Conservation (phyloP, 2,888 invertebrate genomes). For the Xanthorhoe spadicearia region DNA sequence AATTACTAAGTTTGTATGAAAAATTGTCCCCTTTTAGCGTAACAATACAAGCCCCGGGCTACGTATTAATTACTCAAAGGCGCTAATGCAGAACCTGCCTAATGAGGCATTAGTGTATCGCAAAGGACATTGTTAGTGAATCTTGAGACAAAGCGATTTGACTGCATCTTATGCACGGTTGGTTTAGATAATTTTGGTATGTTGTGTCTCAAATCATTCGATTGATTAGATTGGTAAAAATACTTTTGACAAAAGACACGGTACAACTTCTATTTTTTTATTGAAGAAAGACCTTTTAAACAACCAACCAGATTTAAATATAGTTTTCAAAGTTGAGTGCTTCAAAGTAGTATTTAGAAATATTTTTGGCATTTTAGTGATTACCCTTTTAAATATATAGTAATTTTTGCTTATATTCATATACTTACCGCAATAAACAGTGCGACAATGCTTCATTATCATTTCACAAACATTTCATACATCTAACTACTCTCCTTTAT, state of each 20-base stretch:
- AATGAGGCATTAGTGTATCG: slow-evolving; percentile 41
- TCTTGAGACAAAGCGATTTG: slow-evolving; percentile 30
- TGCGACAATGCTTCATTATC: neutral
- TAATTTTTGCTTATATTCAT: too few relatives aligned
- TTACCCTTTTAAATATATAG: too few relatives aligned
- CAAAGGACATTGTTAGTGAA: slow-evolving; percentile 34
- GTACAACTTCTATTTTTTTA: too few relatives aligned
- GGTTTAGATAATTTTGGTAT: neutral
- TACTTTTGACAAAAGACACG: too few relatives aligned
- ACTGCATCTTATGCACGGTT: slow-evolving; percentile 8
- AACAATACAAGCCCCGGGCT: slow-evolving; percentile 47
- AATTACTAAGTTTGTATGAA: slow-evolving; percentile 1
- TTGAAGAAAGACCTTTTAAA: too few relatives aligned
- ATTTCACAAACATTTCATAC: slow-evolving; percentile 1
- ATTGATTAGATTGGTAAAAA: too few relatives aligned
- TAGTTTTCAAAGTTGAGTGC: too few relatives aligned
- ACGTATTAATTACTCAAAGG: slow-evolving; percentile 53
- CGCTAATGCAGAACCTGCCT: slow-evolving; percentile 43
- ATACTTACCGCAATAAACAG: too few relatives aligned
- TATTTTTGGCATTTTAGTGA: too few relatives aligned
- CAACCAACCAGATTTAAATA: too few relatives aligned
- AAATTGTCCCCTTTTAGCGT: neutral
- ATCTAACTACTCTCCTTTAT: slow-evolving; percentile 2
- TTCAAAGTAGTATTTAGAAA: too few relatives aligned
- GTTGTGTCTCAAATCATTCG: neutral